phyloP scores from a whole-genome alignment of 2,797 vertebrate species.

The Sphenopsis melanotis region DNA sequence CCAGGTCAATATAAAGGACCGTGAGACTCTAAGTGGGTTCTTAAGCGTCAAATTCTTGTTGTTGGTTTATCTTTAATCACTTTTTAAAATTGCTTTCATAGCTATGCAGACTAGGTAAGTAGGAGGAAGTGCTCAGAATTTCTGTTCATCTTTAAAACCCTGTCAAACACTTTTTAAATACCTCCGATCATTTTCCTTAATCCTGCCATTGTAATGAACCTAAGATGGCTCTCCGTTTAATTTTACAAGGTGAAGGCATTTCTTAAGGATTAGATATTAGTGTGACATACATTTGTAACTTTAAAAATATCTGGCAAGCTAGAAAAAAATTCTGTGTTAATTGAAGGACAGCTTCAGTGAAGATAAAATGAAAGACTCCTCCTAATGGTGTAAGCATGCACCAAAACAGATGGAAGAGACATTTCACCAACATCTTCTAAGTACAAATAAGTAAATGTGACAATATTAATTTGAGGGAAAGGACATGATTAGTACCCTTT shows the following conservation, averaged over 20 bases:
- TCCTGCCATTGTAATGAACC: neutral
- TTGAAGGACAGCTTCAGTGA: neutral
- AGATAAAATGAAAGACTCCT: neutral
- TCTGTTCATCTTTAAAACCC: neutral
- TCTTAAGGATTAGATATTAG: neutral
- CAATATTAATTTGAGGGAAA: constrained; percentile 24
- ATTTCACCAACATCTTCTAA: neutral
- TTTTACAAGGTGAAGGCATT: neutral
- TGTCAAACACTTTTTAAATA: neutral
- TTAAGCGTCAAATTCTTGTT: neutral
- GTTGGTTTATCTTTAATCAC: neutral
- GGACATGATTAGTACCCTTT: neutral
- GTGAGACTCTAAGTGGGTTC: neutral
- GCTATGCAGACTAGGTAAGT: neutral
- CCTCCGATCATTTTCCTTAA: neutral
- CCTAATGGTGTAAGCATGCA: neutral
- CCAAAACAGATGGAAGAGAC: constrained; percentile 27
- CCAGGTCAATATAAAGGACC: neutral
- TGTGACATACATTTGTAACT: neutral
- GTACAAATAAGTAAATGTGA: neutral
- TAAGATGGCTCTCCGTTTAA: neutral
- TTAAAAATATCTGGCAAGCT: neutral
- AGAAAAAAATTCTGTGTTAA: neutral
- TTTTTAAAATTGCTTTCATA: neutral
- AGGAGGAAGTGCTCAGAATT: neutral